phyloP scores from a whole-genome alignment of 2,113 vertebrate species.

The Myodes glareolus region DNA sequence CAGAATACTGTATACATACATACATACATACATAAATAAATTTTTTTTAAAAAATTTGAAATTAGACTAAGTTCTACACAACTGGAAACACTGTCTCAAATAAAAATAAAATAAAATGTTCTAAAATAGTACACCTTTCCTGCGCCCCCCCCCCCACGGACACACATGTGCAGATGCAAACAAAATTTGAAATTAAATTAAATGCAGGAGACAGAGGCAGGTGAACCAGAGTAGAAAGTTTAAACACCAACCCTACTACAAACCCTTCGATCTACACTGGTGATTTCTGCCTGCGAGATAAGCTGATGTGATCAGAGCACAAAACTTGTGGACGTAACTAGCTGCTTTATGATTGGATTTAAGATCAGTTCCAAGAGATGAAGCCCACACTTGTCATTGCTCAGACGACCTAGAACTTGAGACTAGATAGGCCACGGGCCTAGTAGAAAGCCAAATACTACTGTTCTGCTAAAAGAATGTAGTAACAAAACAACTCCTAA shows the following conservation, averaged over 20 bases:
- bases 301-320: no score
- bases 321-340: not conserved
- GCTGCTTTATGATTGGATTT: not conserved
- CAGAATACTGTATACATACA: no score
- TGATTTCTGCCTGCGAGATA: not conserved
- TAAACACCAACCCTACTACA: not conserved
- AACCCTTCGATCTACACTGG: not conserved
- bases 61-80: no score
- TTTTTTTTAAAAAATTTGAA: no score
- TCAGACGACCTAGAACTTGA: not conserved
- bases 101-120: no score
- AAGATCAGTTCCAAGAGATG: not conserved
- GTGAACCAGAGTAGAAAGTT: not conserved
- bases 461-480: not conserved
- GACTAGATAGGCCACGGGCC: not conserved
- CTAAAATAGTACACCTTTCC: no score
- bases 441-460: not conserved
- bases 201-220: no score
- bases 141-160: rapidly evolving
- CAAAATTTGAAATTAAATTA: no score
- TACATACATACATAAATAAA: no score
- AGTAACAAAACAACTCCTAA: not conserved
- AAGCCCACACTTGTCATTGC: not conserved
- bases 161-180: no score
- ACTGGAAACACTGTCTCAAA: no score